Base-by-base conservation (phyloP, 2,797 vertebrate species). In the Lateolabrax maculatus region DNA sequence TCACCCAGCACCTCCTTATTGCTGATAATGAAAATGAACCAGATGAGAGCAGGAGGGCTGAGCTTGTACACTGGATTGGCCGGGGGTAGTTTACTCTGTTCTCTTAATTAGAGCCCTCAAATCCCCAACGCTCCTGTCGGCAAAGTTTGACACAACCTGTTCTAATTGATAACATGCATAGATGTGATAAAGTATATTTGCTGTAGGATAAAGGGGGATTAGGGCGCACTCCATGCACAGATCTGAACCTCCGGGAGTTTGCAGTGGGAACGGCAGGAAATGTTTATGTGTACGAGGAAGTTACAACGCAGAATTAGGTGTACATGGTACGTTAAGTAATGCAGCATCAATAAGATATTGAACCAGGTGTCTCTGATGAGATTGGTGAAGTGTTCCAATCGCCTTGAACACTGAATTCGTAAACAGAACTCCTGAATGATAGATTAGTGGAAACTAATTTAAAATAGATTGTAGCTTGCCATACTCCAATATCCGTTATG, bases 31-130 rank as follows among this genome's bases (percentile, higher is more conserved):
- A 79, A 84, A 87, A 84, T 73, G 68, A 84, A 65, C 39, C 51
- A 65, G 67, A 82, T 83, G 75, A 87, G 76, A 77, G 79, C 29
- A 41, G 58, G 58, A 71, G 73, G 73, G 43, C 69, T 80, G 66
- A 75, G 77, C 70, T 56, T 0, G 25, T 49, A 63, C 71, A 57
- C 71, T 53, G 52, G 44, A 56, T 71, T 63, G 70, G 88, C 85
- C 84, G 73, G 79, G 79, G 90, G 89, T 87, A 85, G 81, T 93
- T 91, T 90, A 87, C 86, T 87, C 82, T 88, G 79, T 90, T 92
- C 84, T 88, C 76, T 89, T 95, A 94, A 96, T 95, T 94, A 93
- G 92, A 89, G 81, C 87, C 75, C 80, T 83, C 75, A 90, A 93
- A 93, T 94, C 91, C 87, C 86, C 62, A 74, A 58, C 1, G 56